These are phyloP conservation scores for Morinoia aosen DNA, from an alignment of 2,888 invertebrate genomes.

Conservation along the genomic window DNA sequence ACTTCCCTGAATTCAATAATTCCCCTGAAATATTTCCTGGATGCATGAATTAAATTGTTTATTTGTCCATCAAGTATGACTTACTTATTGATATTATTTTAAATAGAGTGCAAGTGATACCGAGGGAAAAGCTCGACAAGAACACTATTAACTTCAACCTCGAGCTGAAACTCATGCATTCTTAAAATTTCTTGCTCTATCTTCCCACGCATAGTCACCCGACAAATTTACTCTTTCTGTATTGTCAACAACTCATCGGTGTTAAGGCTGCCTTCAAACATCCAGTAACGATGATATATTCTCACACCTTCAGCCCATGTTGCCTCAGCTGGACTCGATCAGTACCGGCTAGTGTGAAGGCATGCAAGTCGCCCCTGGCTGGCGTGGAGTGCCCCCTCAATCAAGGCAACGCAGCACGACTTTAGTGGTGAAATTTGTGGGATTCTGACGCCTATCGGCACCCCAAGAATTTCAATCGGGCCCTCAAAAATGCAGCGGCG, in stretches of 20 bases:
- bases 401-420: neutral
- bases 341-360: neutral
- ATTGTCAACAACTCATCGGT: neutral
- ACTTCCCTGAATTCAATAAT: too few relatives aligned
- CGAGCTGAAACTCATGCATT: too few relatives aligned
- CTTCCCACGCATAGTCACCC: too few relatives aligned
- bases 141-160: too few relatives aligned
- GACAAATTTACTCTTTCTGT: too few relatives aligned
- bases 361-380: neutral
- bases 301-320: neutral
- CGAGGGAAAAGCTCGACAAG: too few relatives aligned
- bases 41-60: too few relatives aligned
- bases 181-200: too few relatives aligned
- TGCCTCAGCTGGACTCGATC: neutral
- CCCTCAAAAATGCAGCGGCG: constrained; percentile 33
- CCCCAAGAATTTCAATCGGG: constrained; percentile 30
- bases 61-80: too few relatives aligned
- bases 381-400: neutral
- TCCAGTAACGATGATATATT: neutral
- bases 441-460: constrained; percentile 14
- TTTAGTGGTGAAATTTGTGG: constrained; percentile 8
- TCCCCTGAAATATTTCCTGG: too few relatives aligned
- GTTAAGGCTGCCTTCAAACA: neutral
- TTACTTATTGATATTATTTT: too few relatives aligned
- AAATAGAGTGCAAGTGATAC: too few relatives aligned